Evolutionary conservation across 2,113 vertebrate species (phyloP).

Genomic region (Neogale vison): DNA sequence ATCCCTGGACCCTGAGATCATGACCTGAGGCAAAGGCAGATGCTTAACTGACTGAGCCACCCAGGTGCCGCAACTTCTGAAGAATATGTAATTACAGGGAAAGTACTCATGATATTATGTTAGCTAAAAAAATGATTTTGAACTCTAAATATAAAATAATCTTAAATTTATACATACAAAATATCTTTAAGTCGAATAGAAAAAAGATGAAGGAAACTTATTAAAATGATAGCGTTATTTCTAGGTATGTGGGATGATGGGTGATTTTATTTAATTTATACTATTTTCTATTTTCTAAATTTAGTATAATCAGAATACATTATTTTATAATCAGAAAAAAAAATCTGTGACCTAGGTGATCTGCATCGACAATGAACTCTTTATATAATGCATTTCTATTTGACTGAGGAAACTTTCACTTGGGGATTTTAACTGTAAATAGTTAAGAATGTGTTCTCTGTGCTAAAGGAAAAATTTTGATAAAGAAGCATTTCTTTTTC

Average conservation of each 20-base stretch:
- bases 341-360: neutral
- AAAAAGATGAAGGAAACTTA: neutral
- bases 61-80: neutral
- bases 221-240: slow-evolving; percentile 13
- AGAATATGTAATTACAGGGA: neutral
- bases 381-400: neutral
- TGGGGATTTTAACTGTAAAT: slow-evolving; percentile 42
- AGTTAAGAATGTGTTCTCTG: slow-evolving; percentile 12
- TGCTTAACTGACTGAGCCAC: neutral
- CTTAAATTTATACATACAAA: neutral
- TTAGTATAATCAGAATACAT: slow-evolving; percentile 34
- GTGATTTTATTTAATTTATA: slow-evolving; percentile 36
- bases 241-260: neutral
- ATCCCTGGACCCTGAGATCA: neutral
- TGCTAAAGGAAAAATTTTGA: slow-evolving; percentile 43
- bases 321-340: slow-evolving; percentile 44
- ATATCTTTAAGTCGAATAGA: neutral
- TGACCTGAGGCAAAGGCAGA: neutral
- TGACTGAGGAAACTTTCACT: neutral
- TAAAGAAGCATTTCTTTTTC: slow-evolving; percentile 25
- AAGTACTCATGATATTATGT: neutral
- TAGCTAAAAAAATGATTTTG: neutral
- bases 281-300: slow-evolving; percentile 6
- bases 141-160: neutral
- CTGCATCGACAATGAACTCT: neutral